These are phyloP conservation scores for Chaetops frenatus DNA, from an alignment of 2,113 vertebrate species.

Conservation along the genomic window DNA sequence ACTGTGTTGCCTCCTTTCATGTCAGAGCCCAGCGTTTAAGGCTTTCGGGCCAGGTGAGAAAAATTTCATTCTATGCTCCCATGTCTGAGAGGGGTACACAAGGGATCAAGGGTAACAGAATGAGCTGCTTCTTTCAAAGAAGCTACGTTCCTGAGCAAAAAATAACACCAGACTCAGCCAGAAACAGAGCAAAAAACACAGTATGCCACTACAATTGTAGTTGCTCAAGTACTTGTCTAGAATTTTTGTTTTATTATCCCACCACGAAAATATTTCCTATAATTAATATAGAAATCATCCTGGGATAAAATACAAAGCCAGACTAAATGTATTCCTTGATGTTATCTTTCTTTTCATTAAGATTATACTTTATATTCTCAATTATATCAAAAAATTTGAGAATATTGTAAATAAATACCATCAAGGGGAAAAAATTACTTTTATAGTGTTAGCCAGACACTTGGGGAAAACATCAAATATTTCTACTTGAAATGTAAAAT, in stretches of 20 bases:
- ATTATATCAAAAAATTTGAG: background rate
- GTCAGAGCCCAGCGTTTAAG: background rate
- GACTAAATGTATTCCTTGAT: background rate
- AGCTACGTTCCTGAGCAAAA: background rate
- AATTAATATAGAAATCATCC: background rate
- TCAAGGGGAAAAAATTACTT: rapidly evolving
- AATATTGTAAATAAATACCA: background rate
- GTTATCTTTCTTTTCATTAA: background rate
- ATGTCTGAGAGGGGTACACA: background rate
- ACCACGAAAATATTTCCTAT: background rate
- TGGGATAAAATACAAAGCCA: background rate
- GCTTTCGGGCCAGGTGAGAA: background rate
- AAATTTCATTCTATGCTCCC: background rate
- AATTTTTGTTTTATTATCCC: background rate
- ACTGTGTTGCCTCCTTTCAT: background rate
- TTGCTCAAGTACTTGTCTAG: background rate
- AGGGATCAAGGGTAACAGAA: background rate
- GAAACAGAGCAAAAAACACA: background rate
- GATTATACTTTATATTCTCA: background rate
- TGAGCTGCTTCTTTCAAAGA: background rate
- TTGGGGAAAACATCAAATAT: background rate
- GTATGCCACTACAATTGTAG: background rate
- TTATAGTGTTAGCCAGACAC: background rate
- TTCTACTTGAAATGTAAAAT: background rate
- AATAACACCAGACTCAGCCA: background rate